These are phyloP conservation scores for Rhyacophila evoluta DNA, from an alignment of 2,888 invertebrate species.

Conservation along the genomic window DNA sequence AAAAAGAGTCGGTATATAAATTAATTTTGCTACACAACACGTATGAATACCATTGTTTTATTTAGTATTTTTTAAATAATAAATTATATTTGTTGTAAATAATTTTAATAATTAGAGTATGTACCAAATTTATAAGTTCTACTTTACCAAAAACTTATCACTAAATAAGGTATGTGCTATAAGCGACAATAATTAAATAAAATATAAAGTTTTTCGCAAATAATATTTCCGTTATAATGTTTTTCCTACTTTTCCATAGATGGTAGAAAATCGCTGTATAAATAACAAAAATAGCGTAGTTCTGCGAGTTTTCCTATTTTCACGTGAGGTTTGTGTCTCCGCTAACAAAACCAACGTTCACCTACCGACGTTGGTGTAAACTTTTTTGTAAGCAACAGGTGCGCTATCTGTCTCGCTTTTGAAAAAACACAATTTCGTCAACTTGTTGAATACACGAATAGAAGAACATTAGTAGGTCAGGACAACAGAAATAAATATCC, in stretches of 20 bases:
- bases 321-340: not conserved
- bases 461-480: not conserved
- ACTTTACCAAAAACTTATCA: too few species aligned
- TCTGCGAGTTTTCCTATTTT: not conserved
- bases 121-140: too few species aligned
- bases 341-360: not conserved
- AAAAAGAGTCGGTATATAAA: too few species aligned
- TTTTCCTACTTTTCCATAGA: not conserved
- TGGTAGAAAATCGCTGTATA: not conserved
- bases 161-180: too few species aligned
- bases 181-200: not conserved
- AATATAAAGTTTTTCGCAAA: not conserved
- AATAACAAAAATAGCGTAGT: not conserved
- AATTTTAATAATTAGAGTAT: too few species aligned
- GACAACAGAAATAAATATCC: too few species aligned
- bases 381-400: constrained; percentile 27
- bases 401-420: constrained; percentile 13
- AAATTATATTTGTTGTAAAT: too few species aligned
- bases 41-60: too few species aligned
- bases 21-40: too few species aligned
- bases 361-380: constrained; percentile 2
- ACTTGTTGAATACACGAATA: constrained; percentile 26
- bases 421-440: not conserved
- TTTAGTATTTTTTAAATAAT: too few species aligned
- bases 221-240: not conserved